Conservation (phyloP, 2,797 vertebrate species). For the Notoglanidium macrostoma region DNA sequence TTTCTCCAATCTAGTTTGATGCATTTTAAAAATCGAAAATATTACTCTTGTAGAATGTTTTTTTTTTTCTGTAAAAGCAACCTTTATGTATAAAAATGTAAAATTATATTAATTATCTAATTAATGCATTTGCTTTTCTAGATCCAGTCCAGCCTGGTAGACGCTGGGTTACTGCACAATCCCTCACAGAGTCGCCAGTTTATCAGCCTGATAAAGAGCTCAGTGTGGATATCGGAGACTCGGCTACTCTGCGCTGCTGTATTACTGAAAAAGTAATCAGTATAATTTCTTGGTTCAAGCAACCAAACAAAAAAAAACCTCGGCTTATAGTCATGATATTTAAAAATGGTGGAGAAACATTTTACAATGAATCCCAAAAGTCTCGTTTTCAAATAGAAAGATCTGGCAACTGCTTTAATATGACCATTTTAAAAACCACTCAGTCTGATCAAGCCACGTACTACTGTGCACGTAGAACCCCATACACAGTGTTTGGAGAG, state of each 20-base stretch:
- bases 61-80: not conserved
- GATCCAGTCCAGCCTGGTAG: not conserved
- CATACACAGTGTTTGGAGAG: not conserved
- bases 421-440: not conserved
- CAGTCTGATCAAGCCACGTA: constrained; percentile 10
- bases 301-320: not conserved
- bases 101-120: not conserved
- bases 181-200: not conserved
- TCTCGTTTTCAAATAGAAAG: not conserved
- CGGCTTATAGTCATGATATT: not conserved
- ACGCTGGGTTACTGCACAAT: not conserved
- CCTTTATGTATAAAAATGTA: not conserved
- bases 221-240: not conserved
- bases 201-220: constrained; percentile 11
- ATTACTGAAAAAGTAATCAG: not conserved
- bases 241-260: not conserved
- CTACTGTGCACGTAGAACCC: not conserved
- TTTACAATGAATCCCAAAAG: not conserved
- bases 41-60: not conserved
- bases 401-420: not conserved
- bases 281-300: not conserved
- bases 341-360: not conserved
- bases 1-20: not conserved
- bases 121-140: not conserved
- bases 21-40: not conserved